Evolutionary conservation across 1,140 invertebrate genomes (phyloP), one percentile per base, ranked within the genome.

Genomic region (Luehdorfia chinensis): DNA sequence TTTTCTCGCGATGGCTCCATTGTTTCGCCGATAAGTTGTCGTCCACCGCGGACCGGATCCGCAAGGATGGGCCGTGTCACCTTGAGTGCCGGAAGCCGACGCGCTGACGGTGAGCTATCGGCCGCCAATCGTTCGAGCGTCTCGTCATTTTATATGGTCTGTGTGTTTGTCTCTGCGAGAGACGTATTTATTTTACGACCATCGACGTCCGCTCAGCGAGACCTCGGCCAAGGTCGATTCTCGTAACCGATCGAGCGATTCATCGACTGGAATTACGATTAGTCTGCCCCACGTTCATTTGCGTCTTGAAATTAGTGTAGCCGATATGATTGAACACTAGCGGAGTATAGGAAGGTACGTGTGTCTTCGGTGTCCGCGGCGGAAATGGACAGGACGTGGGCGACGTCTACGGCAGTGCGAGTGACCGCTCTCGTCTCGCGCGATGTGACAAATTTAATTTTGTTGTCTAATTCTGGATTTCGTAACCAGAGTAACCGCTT

Each of bases 71-170:
- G 43, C 58, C 44, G 71, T 77, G 72, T 85, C 78, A 85, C 81
- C 78, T 85, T 81, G 78, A 77, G 63, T 77, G 73, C 73, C 80
- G 80, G 80, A 85, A 83, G 75, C 72, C 73, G 64, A 44, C 64
- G 51, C 63, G 67, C 75, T 71, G 70, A 63, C 70, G 65, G 54
- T 68, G 66, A 79, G 71, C 67, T 85, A 85, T 83, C 76, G 78
- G 58, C 71, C 76, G 78, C 77, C 80, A 72, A 84, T 84, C 80
- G 80, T 72, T 62, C 71, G 61, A 75, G 64, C 73, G 64, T 79
- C 75, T 69, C 66, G 75, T 62, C 68, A 72, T 75, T 80, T 78
- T 77, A 78, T 78, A 78, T 69, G 72, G 49, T 50, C 63, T 65
- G 70, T 58, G 59, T 71, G 69, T 79, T 70, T 74, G 75, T 76